Evolutionary conservation across 2,888 invertebrate species (phyloP).

Genomic region (Aspidiotus destructor): DNA sequence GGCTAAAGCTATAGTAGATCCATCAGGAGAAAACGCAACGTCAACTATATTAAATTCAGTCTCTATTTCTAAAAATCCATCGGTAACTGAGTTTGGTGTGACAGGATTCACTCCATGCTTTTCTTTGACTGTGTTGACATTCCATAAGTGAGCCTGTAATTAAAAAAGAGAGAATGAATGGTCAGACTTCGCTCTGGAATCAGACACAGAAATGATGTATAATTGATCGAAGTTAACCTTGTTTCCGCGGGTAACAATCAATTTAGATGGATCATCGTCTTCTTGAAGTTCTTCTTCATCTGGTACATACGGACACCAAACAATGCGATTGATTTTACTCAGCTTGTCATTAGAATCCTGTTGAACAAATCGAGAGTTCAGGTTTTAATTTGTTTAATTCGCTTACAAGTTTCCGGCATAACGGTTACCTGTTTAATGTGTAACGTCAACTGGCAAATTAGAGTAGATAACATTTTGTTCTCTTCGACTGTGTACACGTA

Average conservation of each 20-base stretch:
- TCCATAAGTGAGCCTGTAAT: conserved; percentile 49
- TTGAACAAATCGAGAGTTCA: not conserved
- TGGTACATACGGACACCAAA: conserved; percentile 86
- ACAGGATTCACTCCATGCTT: conserved; percentile 44
- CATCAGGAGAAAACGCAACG: conserved; percentile 87
- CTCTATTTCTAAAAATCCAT: conserved; percentile 47
- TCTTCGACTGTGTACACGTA: conserved; percentile 69
- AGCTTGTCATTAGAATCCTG: not conserved
- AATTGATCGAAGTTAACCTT: conserved; percentile 35
- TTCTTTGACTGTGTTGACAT: conserved; percentile 45
- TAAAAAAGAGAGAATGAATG: no score
- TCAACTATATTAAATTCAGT: conserved; percentile 64
- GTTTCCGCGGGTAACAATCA: conserved; percentile 24
- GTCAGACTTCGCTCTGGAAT: no score
- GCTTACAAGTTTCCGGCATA: not conserved
- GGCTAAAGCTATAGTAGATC: conserved; percentile 84
- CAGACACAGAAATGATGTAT: conserved; percentile 33
- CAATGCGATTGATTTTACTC: conserved; percentile 24
- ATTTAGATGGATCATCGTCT: conserved; percentile 24
- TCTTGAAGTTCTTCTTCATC: conserved; percentile 45
- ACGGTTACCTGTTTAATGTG: conserved; percentile 35
- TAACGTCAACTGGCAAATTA: conserved; percentile 31
- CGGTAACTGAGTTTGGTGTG: conserved; percentile 42
- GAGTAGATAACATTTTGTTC: conserved; percentile 40
- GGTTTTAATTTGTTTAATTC: not conserved